phyloP scores from a whole-genome alignment of 2,113 vertebrate species.

The Heptranchias perlo region DNA sequence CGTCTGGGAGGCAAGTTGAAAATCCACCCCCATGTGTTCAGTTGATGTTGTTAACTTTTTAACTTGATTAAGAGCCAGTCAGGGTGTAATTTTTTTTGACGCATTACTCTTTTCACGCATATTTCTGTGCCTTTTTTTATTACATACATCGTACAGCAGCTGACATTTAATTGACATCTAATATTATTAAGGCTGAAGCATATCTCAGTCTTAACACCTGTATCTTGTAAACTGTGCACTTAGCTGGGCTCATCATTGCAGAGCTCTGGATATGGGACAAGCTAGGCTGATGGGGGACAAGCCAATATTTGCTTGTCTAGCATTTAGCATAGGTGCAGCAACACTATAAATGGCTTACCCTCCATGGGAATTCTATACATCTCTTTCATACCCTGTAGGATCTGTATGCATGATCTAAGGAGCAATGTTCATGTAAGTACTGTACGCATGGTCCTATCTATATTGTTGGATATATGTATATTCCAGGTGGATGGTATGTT shows the following conservation, averaged over 20 bases:
- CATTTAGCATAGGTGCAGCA: not conserved
- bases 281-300: not conserved
- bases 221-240: not conserved
- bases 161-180: not conserved
- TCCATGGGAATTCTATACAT: not conserved
- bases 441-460: not conserved
- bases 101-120: not conserved
- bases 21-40: not conserved
- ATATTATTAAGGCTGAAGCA: not conserved
- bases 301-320: not conserved
- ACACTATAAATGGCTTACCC: not conserved
- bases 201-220: not conserved
- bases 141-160: not conserved
- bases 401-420: not conserved
- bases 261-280: not conserved
- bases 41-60: not conserved
- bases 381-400: not conserved
- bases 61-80: not conserved
- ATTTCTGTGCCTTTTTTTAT: not conserved
- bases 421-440: not conserved
- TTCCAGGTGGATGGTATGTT: not conserved
- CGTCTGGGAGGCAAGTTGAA: not conserved
- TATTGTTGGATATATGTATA: too few relatives aligned
- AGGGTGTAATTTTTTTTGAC: not conserved
- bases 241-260: not conserved